Percentiles rank a stretch among this genome's conserved stretches.
Conservation (phyloP, 2,797 vertebrate genomes). For the Aeoliscus strigatus region DNA sequence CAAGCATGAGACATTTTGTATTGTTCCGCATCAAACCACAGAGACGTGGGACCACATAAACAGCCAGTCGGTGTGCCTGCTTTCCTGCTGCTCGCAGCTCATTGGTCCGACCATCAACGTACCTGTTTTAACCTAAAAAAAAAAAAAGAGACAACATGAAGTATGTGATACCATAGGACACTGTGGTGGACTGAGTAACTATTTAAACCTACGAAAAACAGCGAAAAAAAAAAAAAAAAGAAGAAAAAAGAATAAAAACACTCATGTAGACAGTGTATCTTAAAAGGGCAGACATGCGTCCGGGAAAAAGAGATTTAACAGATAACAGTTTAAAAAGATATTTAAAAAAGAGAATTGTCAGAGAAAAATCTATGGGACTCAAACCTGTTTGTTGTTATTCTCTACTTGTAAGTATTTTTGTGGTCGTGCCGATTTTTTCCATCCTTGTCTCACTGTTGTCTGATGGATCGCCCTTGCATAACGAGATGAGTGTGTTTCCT, state of each 20-base stretch:
- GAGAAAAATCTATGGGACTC: conserved; percentile 77
- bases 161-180: conserved; percentile 49
- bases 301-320: conserved; percentile 6
- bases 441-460: conserved; percentile 89
- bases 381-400: conserved; percentile 84
- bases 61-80: conserved; percentile 67
- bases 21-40: conserved; percentile 71
- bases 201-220: conserved; percentile 38
- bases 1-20: conserved; percentile 79
- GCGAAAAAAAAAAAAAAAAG: conserved; percentile 19
- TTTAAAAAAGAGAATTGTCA: conserved; percentile 26
- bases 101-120: conserved; percentile 67
- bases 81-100: conserved; percentile 64
- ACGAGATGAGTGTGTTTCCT: conserved; percentile 83
- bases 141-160: conserved; percentile 32
- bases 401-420: conserved; percentile 86
- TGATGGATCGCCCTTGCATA: conserved; percentile 85
- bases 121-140: conserved; percentile 45
- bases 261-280: conserved; percentile 63
- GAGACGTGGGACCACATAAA: conserved; percentile 59
- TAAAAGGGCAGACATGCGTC: conserved; percentile 35
- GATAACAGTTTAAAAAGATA: conserved; percentile 11
- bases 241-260: conserved; percentile 30
- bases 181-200: conserved; percentile 49
- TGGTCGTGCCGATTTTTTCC: conserved; percentile 87